phyloP scores from a whole-genome alignment of 2,113 vertebrate genomes.

The Mormoops blainvillei region DNA sequence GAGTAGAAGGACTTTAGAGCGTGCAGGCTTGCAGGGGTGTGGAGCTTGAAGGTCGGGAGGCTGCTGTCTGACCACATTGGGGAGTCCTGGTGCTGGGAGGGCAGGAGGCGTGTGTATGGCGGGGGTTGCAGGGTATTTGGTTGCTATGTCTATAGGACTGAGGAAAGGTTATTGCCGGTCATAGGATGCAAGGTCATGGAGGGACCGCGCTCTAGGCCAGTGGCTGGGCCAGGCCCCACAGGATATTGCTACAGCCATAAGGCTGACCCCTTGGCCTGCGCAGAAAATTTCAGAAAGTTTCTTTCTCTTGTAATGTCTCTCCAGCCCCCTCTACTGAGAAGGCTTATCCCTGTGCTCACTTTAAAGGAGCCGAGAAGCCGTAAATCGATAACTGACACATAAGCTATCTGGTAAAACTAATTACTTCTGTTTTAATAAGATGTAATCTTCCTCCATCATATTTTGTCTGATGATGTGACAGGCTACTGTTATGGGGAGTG shows the following conservation, averaged over 20 bases:
- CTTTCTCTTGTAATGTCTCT: not conserved
- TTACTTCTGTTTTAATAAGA: not conserved
- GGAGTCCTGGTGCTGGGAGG: not conserved
- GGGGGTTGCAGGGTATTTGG: too few relatives aligned
- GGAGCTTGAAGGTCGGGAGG: not conserved
- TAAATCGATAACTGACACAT: not conserved
- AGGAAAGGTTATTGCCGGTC: not conserved
- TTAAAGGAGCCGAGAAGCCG: not conserved
- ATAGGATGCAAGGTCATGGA: not conserved
- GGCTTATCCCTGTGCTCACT: not conserved
- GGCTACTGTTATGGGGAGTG: not conserved
- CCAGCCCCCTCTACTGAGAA: not conserved
- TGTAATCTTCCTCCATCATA: not conserved
- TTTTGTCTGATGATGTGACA: not conserved
- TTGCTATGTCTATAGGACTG: not conserved
- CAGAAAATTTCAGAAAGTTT: not conserved
- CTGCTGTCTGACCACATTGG: not conserved
- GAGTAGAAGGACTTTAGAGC: not conserved
- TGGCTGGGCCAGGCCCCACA: not conserved
- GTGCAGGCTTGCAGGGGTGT: not conserved
- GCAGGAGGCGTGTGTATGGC: not conserved
- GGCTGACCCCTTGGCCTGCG: not conserved
- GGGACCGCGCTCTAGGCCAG: not conserved
- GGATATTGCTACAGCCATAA: not conserved
- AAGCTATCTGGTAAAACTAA: not conserved